Conservation (phyloP, 2,888 invertebrate species). For the Zygogramma bicolorata region DNA sequence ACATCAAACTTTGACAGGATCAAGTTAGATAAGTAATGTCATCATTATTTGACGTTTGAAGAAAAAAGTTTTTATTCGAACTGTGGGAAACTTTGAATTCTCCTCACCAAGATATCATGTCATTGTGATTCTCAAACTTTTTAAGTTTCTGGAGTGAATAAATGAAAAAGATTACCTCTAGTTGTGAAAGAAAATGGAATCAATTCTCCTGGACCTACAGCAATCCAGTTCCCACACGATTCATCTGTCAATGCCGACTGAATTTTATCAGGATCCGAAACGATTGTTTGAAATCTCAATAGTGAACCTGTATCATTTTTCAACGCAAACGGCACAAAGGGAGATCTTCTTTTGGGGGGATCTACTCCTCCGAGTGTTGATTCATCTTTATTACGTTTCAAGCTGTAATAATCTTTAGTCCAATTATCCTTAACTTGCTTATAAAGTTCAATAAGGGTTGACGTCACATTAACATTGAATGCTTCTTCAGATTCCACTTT, state of each 20-base stretch:
- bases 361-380: constrained; percentile 59
- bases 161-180: constrained; percentile 70
- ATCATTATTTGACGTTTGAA: no score
- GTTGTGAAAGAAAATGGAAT: constrained; percentile 90
- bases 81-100: no score
- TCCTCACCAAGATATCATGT: no score
- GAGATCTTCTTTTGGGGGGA: constrained; percentile 80
- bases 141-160: no score
- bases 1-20: no score
- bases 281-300: constrained; percentile 87
- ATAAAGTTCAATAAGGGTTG: constrained; percentile 86
- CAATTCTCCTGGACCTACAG: constrained; percentile 80
- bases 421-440: constrained; percentile 87
- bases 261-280: constrained; percentile 73
- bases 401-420: constrained; percentile 82
- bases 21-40: no score
- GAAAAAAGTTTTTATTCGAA: no score
- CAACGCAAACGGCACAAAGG: constrained; percentile 95
- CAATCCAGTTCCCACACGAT: constrained; percentile 75
- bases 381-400: constrained; percentile 29
- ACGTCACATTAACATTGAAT: constrained; percentile 90
- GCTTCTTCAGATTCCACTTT: constrained; percentile 77
- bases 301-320: constrained; percentile 91
- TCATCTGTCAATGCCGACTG: constrained; percentile 61
- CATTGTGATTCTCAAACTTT: no score